Evolutionary conservation across 2,113 vertebrate species (phyloP).

Genomic region (Hippocampus comes): DNA sequence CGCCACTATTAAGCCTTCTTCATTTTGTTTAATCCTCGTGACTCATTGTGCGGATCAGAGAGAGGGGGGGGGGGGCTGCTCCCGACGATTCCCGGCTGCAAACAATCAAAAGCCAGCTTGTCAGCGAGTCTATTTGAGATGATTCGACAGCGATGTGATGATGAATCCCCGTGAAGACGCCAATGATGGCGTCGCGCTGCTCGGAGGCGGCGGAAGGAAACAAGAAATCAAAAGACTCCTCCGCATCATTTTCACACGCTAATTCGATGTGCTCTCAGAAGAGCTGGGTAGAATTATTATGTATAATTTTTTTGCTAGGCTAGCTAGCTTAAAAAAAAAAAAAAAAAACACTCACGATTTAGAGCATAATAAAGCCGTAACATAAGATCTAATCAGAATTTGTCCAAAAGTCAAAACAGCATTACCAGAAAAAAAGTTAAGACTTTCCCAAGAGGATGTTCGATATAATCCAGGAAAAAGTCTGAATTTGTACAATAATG

Average conservation of each 20-base stretch:
- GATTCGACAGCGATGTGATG: slow-evolving; percentile 42
- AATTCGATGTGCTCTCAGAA: neutral
- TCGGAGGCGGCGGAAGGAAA: too few species aligned
- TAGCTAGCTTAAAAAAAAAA: neutral
- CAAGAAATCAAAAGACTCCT: neutral
- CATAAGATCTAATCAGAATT: neutral
- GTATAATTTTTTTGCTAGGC: too few species aligned
- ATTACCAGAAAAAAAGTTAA: neutral
- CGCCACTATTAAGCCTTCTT: neutral
- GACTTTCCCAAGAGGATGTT: neutral
- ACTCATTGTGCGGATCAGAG: slow-evolving; percentile 22
- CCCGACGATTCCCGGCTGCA: neutral
- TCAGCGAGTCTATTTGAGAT: slow-evolving; percentile 37
- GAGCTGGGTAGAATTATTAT: too few species aligned
- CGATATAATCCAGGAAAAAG: too few species aligned
- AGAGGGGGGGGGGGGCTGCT: too few species aligned
- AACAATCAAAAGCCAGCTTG: slow-evolving; percentile 33
- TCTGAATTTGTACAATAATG: too few species aligned
- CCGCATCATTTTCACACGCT: neutral
- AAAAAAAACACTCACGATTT: neutral
- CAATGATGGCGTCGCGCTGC: neutral
- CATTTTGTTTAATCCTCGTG: slow-evolving; percentile 32
- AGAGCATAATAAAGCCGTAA: neutral
- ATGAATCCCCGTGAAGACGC: slow-evolving; percentile 25
- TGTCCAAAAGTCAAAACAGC: neutral